These are phyloP conservation scores for Brassicogethes aeneus DNA, from an alignment of 2,888 invertebrate species.

Conservation along the genomic window DNA sequence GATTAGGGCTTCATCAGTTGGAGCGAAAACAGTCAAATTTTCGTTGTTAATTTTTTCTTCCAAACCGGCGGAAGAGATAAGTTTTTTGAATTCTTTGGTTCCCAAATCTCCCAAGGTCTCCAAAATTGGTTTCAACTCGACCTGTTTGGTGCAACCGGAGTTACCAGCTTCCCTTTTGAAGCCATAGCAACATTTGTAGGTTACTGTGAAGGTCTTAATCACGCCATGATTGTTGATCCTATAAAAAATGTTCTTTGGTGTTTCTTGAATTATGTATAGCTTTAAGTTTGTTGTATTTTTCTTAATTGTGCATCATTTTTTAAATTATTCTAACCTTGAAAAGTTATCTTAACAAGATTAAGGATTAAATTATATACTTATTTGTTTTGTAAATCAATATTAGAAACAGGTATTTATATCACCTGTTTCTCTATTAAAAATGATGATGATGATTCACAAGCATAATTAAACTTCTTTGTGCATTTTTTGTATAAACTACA, in stretches of 20 bases:
- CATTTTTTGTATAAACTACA: too few species aligned
- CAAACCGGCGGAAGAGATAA: slow-evolving; percentile 45
- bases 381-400: too few species aligned
- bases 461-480: too few species aligned
- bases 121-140: slow-evolving; percentile 48
- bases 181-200: slow-evolving; percentile 62
- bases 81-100: slow-evolving; percentile 48
- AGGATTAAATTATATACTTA: too few species aligned
- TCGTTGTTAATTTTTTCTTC: slow-evolving; percentile 42
- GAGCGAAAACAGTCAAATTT: slow-evolving; percentile 56
- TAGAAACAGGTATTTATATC: too few species aligned
- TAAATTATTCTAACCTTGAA: too few species aligned
- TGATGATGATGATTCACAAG: too few species aligned
- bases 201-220: slow-evolving; percentile 52
- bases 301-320: too few species aligned
- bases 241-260: too few species aligned
- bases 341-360: too few species aligned
- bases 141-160: slow-evolving; percentile 37
- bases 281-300: too few species aligned
- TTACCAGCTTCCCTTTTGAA: slow-evolving; percentile 41
- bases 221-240: slow-evolving; percentile 50
- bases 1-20: slow-evolving; percentile 51
- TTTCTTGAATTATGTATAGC: slow-evolving; percentile 3
- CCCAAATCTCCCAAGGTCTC: slow-evolving; percentile 50
- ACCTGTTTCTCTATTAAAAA: too few species aligned